A percentile compares a stretch with the other conserved stretches of the same genome.
Conservation (phyloP, 2,797 vertebrate species). For the Potorous gilbertii region DNA sequence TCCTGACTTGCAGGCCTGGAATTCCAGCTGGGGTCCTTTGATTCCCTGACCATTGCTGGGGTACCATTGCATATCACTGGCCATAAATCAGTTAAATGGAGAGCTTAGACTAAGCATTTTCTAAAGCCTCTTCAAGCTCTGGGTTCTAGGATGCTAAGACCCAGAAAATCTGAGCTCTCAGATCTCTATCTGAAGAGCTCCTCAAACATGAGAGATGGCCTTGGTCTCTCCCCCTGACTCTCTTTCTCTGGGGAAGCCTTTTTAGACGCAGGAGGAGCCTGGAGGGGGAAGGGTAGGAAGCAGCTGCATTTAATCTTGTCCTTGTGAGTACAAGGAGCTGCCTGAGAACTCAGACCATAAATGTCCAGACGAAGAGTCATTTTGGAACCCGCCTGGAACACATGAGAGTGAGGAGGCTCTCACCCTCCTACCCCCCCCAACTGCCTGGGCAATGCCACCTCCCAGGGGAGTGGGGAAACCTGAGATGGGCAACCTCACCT, state of each 20-base stretch:
- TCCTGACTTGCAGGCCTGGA: not conserved
- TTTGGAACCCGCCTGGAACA: slow-evolving; percentile 24
- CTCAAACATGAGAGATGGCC: not conserved
- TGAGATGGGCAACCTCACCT: slow-evolving; percentile 68
- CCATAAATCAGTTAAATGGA: not conserved
- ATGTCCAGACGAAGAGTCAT: slow-evolving; percentile 68
- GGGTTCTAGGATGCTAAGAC: not conserved
- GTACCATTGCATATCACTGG: not conserved
- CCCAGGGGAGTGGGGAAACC: slow-evolving; percentile 51
- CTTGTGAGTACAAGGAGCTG: slow-evolving; percentile 11
- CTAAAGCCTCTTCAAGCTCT: not conserved
- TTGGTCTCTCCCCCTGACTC: not conserved
- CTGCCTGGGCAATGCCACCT: slow-evolving; percentile 38
- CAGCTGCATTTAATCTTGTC: slow-evolving; percentile 22
- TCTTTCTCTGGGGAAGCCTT: not conserved
- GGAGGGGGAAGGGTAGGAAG: not conserved
- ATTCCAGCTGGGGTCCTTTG: not conserved
- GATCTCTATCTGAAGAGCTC: not conserved
- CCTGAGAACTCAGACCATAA: slow-evolving; percentile 60
- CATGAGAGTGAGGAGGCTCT: not conserved
- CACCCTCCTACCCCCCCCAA: not conserved
- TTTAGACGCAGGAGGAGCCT: not conserved
- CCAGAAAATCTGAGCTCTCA: not conserved
- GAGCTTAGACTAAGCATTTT: not conserved
- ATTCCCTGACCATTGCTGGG: not conserved